phyloP scores from a whole-genome alignment of 2,113 vertebrate genomes.

The Salminus brasiliensis region DNA sequence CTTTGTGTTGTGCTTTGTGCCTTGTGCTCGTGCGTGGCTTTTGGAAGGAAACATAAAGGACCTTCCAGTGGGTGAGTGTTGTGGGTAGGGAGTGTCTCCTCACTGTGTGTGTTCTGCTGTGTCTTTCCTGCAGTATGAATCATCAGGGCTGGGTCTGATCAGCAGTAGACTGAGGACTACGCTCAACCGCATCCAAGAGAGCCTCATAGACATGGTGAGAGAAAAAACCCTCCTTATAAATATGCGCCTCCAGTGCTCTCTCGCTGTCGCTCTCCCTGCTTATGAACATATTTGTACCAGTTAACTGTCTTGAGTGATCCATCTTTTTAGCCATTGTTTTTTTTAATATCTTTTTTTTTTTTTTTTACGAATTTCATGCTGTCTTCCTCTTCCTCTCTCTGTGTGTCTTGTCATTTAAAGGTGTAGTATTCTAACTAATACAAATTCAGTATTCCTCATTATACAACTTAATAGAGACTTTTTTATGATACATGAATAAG shows the following conservation, averaged over 20 bases:
- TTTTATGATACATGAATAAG: too few relatives aligned
- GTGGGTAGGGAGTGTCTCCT: slow-evolving; percentile 14
- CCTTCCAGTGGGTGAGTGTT: slow-evolving; percentile 22
- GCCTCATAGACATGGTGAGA: slow-evolving; percentile 93
- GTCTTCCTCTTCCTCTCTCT: background rate
- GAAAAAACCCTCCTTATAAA: slow-evolving; percentile 17
- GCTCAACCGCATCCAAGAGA: slow-evolving; percentile 95
- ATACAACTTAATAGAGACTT: too few relatives aligned
- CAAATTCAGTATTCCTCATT: too few relatives aligned
- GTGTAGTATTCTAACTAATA: too few relatives aligned
- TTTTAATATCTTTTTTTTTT: slow-evolving; percentile 30
- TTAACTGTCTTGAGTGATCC: slow-evolving; percentile 25
- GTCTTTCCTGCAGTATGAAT: slow-evolving; percentile 86
- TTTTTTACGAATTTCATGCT: slow-evolving; percentile 11
- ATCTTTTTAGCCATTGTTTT: slow-evolving; percentile 24
- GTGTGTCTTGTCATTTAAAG: too few relatives aligned
- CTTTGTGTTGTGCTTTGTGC: slow-evolving; percentile 11
- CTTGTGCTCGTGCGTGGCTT: background rate
- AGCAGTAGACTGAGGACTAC: slow-evolving; percentile 96
- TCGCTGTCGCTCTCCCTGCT: background rate
- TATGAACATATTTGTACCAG: slow-evolving; percentile 18
- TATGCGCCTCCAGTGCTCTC: slow-evolving; percentile 9
- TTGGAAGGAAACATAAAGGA: background rate
- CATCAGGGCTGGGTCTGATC: slow-evolving; percentile 92
- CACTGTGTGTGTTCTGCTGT: slow-evolving; percentile 38